A percentile compares a stretch with the other conserved stretches of the same genome.
phyloP scores from a whole-genome alignment of 2,113 vertebrate genomes.

The Tichodroma muraria region DNA sequence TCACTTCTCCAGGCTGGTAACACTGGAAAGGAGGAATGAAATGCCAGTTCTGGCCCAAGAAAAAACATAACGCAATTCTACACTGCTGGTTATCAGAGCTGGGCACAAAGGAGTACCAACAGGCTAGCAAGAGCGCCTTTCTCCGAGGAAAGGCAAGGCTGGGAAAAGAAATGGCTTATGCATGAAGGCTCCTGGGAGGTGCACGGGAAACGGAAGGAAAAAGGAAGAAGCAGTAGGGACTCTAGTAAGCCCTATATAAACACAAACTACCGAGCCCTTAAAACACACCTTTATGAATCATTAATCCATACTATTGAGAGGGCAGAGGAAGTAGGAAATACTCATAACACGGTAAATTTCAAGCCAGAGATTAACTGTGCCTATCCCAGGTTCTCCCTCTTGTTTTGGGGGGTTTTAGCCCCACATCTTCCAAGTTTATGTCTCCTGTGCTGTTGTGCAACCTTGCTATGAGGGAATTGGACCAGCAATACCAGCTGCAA shows the following conservation, averaged over 20 bases:
- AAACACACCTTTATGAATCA: constrained; percentile 16
- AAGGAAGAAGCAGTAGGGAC: not conserved
- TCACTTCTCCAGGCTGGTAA: not conserved
- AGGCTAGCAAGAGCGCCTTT: not conserved
- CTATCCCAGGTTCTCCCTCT: not conserved
- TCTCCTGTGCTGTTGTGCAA: not conserved
- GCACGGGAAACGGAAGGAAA: not conserved
- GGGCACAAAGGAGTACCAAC: not conserved
- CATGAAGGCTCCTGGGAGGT: not conserved
- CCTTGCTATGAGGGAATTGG: not conserved
- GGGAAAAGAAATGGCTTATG: not conserved
- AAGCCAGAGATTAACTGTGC: not conserved
- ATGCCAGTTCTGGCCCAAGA: not conserved
- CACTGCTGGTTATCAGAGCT: not conserved
- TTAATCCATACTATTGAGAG: not conserved
- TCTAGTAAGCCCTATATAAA: not conserved
- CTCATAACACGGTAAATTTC: not conserved
- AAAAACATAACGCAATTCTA: not conserved
- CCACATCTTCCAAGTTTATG: not conserved
- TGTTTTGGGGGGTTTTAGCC: not conserved
- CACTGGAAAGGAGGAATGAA: not conserved
- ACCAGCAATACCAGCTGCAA: not conserved
- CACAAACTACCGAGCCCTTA: not conserved
- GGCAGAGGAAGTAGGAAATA: not conserved
- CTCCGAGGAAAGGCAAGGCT: not conserved